Evolutionary conservation across 1,140 invertebrate genomes (phyloP), one percentile per base, ranked within the genome.

Genomic region (Drosophila leontia): DNA sequence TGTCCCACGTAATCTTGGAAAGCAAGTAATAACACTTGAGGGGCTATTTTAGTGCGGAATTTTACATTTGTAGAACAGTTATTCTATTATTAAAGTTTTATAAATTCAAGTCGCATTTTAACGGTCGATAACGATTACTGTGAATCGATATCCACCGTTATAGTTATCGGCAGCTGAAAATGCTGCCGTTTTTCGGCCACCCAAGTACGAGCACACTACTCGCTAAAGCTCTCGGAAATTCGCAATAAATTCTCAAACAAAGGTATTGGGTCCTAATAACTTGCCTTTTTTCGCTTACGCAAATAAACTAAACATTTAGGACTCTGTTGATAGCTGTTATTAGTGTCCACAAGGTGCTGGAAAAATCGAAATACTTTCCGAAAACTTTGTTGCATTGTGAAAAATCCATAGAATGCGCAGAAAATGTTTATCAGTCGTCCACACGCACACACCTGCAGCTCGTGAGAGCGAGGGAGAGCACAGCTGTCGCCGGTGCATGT

Each of bases 381-480:
- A 29, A 68, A 34, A 45, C 35, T 42, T 35, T 39, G 41, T 42
- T 74, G 50, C 48, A 56, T 56, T 39, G 70, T 75, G 71, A 75
- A 75, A 75, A 75, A 75, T 75, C 71, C 8, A 75, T 75, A 75
- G 35, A 75, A 75, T 55, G 67, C 67, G 29, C 51, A 71, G 26
- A 69, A 53, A 72, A 44, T 74, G 71, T 74, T 75, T 74, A 74
- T 75, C 71, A 53, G 55, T 50, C 17, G 39, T 57, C 42, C 42
- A 23, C 39, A 70, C 55, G 12, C 64, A 71, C 53, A 56, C 61
- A 50, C 26, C 17, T 19, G 62, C 17, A 32, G 61, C 19, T 34
- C 26, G 55, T 17, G 42, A 23, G 44, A 39, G 32, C 23, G 29
- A 35, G 63, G 39, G 57, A 62, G 26, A 45, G 29, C 65, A 64